Conservation (phyloP, 1,140 invertebrate species). For the Drosophila truncata region DNA sequence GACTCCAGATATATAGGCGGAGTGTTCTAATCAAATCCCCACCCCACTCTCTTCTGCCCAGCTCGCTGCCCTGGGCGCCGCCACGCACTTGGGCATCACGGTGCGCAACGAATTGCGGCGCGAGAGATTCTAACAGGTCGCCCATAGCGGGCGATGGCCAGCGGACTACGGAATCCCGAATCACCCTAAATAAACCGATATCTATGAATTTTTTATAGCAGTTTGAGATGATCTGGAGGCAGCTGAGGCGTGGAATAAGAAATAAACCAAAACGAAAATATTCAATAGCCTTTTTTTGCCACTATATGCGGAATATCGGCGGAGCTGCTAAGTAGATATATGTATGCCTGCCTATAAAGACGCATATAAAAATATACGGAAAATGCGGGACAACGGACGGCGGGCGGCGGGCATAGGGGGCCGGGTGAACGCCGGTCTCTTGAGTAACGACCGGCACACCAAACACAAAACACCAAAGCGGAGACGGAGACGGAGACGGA, state of each 20-base stretch:
- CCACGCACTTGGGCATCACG: slow-evolving; percentile 75
- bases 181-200: slow-evolving; percentile 22
- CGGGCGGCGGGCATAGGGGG: background rate
- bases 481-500: slow-evolving; percentile 19
- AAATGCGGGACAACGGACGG: slow-evolving; percentile 1
- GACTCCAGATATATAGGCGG: slow-evolving; percentile 20
- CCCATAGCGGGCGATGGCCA: slow-evolving; percentile 6
- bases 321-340: slow-evolving; percentile 47
- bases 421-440: slow-evolving; percentile 52
- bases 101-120: slow-evolving; percentile 78
- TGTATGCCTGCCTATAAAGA: slow-evolving; percentile 67
- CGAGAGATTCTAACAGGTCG: slow-evolving; percentile 67
- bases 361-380: slow-evolving; percentile 73
- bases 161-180: slow-evolving; percentile 6
- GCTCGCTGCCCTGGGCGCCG: slow-evolving; percentile 64
- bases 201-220: slow-evolving; percentile 38
- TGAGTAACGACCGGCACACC: slow-evolving; percentile 62
- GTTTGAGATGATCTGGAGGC: slow-evolving; percentile 39
- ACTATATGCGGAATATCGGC: slow-evolving; percentile 30
- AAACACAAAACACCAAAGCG: slow-evolving; percentile 32
- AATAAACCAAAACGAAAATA: slow-evolving; percentile 42
- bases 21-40: slow-evolving; percentile 29
- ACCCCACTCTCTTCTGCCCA: slow-evolving; percentile 16
- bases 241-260: slow-evolving; percentile 24
- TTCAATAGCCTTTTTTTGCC: slow-evolving; percentile 42